Evolutionary conservation across 2,888 invertebrate species (phyloP).

Genomic region (Merodon equestris): DNA sequence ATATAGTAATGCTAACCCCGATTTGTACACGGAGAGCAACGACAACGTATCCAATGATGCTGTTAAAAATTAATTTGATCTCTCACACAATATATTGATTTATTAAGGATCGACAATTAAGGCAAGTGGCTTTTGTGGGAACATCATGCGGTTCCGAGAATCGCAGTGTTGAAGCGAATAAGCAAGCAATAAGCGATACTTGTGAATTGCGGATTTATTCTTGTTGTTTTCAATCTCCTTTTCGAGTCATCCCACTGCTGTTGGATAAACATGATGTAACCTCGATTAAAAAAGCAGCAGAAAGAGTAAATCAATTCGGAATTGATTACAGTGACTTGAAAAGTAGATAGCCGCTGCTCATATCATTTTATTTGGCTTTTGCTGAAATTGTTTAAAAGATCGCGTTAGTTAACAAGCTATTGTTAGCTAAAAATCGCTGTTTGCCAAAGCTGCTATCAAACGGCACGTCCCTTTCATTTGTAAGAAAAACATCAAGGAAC

Average conservation of each 20-base stretch:
- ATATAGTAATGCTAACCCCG: conserved; percentile 13
- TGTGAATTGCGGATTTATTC: not conserved
- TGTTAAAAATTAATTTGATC: conserved; percentile 38
- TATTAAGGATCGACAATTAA: conserved; percentile 44
- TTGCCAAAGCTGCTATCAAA: too few relatives aligned
- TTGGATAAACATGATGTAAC: conserved; percentile 44
- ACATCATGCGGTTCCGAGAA: conserved; percentile 21
- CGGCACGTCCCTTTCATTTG: too few relatives aligned
- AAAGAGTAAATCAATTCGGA: conserved; percentile 12
- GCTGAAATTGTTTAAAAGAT: too few relatives aligned
- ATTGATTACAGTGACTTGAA: conserved; percentile 6
- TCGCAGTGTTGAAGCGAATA: not conserved
- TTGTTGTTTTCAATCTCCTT: conserved; percentile 9
- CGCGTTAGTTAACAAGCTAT: too few relatives aligned
- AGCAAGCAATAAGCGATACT: not conserved
- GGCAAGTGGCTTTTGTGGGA: conserved; percentile 41
- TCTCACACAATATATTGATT: conserved; percentile 33
- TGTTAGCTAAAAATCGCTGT: too few relatives aligned
- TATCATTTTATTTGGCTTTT: too few relatives aligned
- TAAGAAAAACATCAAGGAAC: too few relatives aligned
- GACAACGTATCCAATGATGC: conserved; percentile 2
- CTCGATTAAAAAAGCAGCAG: conserved; percentile 24
- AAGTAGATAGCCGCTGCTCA: too few relatives aligned
- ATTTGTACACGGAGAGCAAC: conserved; percentile 15
- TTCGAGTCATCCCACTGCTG: conserved; percentile 44